A percentile compares a stretch with the other conserved stretches of the same genome.
Evolutionary conservation across 2,888 invertebrate species (phyloP).

Genomic region (Drosophila testacea): DNA sequence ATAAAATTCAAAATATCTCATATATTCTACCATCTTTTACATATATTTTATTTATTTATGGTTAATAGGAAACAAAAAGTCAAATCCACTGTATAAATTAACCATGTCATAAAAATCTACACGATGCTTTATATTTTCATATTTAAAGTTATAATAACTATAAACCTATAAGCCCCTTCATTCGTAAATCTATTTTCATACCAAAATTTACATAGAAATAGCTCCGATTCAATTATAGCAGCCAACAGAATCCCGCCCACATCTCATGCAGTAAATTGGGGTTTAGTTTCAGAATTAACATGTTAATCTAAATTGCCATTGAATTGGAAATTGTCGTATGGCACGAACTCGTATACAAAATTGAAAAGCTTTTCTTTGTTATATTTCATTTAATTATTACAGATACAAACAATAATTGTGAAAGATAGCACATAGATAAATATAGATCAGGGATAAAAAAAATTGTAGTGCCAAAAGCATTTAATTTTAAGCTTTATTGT

Average conservation of each 20-base stretch:
- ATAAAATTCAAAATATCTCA: no score
- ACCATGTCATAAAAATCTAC: no score
- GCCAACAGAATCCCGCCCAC: background rate
- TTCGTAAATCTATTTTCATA: no score
- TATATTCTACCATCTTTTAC: no score
- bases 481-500: no score
- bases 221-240: conserved; percentile 1
- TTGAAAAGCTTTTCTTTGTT: conserved; percentile 6
- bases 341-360: background rate
- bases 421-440: background rate
- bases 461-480: background rate
- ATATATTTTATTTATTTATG: no score
- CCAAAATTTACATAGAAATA: background rate
- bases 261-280: background rate
- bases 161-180: no score
- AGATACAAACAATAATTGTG: background rate
- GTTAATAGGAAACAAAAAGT: no score
- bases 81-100: no score
- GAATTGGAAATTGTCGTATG: conserved; percentile 1
- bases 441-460: background rate
- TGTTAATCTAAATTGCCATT: conserved; percentile 8
- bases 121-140: no score
- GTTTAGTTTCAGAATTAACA: conserved; percentile 12
- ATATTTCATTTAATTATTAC: background rate
- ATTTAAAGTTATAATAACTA: no score